These are phyloP conservation scores for Chironex yamaguchii DNA, from an alignment of 30 jellyfish, hydroid and myxozoan genomes.

Conservation along the genomic window DNA sequence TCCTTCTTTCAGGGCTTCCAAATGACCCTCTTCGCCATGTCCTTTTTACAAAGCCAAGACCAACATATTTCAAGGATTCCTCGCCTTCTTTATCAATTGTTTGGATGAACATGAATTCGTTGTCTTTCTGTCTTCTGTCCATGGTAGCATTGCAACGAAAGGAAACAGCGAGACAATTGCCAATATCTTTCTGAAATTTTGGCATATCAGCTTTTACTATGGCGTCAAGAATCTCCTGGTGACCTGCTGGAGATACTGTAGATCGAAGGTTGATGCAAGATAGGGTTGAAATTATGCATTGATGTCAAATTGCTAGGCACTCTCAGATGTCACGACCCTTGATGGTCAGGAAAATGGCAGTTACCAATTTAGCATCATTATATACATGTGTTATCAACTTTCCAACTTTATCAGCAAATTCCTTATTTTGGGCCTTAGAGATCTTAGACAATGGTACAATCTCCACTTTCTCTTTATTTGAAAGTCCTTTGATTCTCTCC, in stretches of 20 bases:
- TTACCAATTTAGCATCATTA: constrained; percentile 12
- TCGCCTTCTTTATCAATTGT: not conserved
- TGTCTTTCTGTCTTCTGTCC: constrained; percentile 51
- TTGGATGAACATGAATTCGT: constrained; percentile 28
- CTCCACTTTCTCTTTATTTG: too few relatives aligned
- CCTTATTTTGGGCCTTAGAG: too few relatives aligned
- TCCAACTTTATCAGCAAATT: too few relatives aligned
- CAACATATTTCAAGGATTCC: constrained; percentile 9
- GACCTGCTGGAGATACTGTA: constrained; percentile 13
- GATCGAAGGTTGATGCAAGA: constrained; percentile 8
- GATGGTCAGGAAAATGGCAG: constrained; percentile 37
- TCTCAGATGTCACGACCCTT: constrained; percentile 23
- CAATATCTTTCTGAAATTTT: not conserved
- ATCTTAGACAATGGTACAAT: too few relatives aligned
- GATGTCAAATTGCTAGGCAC: constrained; percentile 11
- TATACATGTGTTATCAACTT: constrained; percentile 25
- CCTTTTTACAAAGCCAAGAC: constrained; percentile 27
- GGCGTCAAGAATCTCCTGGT: constrained; percentile 10
- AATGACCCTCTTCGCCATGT: constrained; percentile 21
- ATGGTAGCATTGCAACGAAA: constrained; percentile 20
- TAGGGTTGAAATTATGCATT: constrained; percentile 7
- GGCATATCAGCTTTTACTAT: constrained; percentile 8
- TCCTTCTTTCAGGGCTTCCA: constrained; percentile 38
- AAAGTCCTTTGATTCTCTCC: too few relatives aligned
- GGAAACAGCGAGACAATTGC: constrained; percentile 4